These are phyloP conservation scores for Scylla paramamosain DNA, from an alignment of 1,140 invertebrate species.

Conservation along the genomic window DNA sequence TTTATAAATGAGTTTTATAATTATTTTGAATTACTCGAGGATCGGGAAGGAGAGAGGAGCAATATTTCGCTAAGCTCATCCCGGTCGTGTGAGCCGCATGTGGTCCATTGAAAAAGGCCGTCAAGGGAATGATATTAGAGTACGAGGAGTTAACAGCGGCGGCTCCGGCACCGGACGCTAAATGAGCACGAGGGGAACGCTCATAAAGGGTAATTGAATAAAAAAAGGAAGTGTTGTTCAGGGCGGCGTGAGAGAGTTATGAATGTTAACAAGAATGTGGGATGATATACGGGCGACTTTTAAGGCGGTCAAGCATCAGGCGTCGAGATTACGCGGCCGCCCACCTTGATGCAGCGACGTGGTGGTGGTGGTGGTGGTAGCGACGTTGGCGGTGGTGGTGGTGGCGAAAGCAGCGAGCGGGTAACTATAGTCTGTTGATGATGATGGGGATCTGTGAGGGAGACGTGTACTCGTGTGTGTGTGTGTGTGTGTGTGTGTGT, in stretches of 20 bases:
- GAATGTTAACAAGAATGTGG: slow-evolving; percentile 66
- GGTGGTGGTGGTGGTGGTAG: neutral
- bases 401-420: slow-evolving; percentile 25
- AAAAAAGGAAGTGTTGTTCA: slow-evolving; percentile 54
- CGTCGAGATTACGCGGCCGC: slow-evolving; percentile 19
- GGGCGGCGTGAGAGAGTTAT: slow-evolving; percentile 48
- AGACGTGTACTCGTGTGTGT: neutral
- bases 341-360: neutral
- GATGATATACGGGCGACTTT: slow-evolving; percentile 62
- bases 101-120: neutral
- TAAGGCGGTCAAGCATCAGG: neutral
- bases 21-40: no score
- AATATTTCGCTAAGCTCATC: neutral
- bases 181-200: slow-evolving; percentile 34
- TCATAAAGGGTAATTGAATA: slow-evolving; percentile 65
- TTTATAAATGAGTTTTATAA: no score
- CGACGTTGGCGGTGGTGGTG: neutral
- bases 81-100: neutral
- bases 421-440: slow-evolving; percentile 3
- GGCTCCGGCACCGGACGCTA: neutral
- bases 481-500: neutral
- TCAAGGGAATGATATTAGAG: slow-evolving; percentile 1
- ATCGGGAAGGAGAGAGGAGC: neutral
- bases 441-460: neutral
- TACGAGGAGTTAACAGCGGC: neutral